Conservation (phyloP, 2,888 invertebrate species). For the Folsomia manolachei region DNA sequence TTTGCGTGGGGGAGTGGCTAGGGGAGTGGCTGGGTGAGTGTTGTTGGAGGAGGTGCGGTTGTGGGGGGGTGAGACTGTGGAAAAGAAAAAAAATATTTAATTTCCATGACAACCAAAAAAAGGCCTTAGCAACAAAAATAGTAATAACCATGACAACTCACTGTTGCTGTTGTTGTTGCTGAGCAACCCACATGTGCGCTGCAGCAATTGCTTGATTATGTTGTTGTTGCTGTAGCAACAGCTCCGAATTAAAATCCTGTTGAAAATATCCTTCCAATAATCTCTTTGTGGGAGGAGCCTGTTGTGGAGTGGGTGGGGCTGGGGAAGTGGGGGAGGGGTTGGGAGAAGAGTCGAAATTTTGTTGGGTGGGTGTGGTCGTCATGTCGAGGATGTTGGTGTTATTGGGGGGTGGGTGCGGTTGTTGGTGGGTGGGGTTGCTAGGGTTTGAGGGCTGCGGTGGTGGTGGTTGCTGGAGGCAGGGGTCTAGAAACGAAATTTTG, state of each 20-base stretch:
- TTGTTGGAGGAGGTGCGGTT: too few relatives aligned
- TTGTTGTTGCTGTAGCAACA: background rate
- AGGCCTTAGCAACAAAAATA: too few relatives aligned
- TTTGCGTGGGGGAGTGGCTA: too few relatives aligned
- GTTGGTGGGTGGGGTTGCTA: too few relatives aligned
- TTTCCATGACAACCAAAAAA: too few relatives aligned
- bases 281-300: background rate
- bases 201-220: slow-evolving; percentile 25
- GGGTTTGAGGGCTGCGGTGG: too few relatives aligned
- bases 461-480: background rate
- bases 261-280: background rate
- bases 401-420: background rate
- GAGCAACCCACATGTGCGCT: slow-evolving; percentile 33
- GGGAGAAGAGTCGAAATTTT: background rate
- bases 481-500: background rate
- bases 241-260: background rate
- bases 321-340: background rate
- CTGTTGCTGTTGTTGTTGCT: slow-evolving; percentile 1
- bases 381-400: background rate
- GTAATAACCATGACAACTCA: too few relatives aligned
- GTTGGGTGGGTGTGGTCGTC: background rate
- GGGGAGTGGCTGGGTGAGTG: too few relatives aligned
- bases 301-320: background rate
- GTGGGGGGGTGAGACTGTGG: too few relatives aligned
- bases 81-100: too few relatives aligned